phyloP scores from a whole-genome alignment of 2,797 vertebrate genomes.

The Sebastolobus altivelis region DNA sequence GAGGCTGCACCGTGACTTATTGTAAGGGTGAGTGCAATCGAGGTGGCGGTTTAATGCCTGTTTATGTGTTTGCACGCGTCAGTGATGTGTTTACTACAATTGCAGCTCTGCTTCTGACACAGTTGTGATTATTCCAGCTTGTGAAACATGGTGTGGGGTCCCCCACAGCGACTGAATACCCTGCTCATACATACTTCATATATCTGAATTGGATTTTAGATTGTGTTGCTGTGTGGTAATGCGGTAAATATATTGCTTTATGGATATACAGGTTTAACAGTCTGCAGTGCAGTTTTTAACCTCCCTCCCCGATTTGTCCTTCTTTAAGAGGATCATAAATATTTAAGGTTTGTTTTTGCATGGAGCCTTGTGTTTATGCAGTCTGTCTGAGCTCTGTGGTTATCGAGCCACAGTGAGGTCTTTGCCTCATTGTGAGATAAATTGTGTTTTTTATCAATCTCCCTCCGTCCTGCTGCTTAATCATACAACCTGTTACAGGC shows the following conservation, averaged over 20 bases:
- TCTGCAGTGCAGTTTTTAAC: conserved; percentile 42
- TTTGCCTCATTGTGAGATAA: not conserved
- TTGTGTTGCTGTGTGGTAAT: not conserved
- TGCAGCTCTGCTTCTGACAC: conserved; percentile 31
- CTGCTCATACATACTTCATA: not conserved
- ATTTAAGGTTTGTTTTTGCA: conserved; percentile 56
- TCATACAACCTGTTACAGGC: not conserved
- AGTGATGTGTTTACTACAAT: conserved; percentile 38
- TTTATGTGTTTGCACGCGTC: conserved; percentile 29
- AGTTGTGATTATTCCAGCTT: conserved; percentile 15
- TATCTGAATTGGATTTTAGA: conserved; percentile 13
- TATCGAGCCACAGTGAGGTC: conserved; percentile 9
- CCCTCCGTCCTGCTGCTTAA: not conserved
- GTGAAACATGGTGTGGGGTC: conserved; percentile 25
- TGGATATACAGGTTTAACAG: conserved; percentile 18
- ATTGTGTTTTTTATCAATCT: conserved; percentile 16
- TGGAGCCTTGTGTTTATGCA: conserved; percentile 46
- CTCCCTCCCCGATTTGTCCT: conserved; percentile 28
- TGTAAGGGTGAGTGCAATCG: conserved; percentile 24
- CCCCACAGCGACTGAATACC: not conserved
- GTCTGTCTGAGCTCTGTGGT: conserved; percentile 25
- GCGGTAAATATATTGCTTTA: conserved; percentile 14
- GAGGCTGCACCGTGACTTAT: not conserved
- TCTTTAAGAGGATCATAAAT: conserved; percentile 62
- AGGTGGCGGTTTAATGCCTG: conserved; percentile 36